Conservation (phyloP, 2,888 invertebrate species). For the Cephus pygmeus region DNA sequence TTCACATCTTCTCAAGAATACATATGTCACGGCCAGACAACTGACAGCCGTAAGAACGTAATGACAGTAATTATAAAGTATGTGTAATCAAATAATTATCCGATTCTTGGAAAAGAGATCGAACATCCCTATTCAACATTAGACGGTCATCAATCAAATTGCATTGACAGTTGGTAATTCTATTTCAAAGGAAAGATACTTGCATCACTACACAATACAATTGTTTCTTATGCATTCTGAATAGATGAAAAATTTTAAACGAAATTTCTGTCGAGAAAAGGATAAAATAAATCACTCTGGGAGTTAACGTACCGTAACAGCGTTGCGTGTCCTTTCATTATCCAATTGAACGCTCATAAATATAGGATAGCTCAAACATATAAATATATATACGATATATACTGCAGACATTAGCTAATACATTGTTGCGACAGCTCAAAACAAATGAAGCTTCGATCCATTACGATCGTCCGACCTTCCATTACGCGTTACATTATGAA, state of each 20-base stretch:
- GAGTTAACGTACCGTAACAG: background rate
- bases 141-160: background rate
- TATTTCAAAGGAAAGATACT: background rate
- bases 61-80: background rate
- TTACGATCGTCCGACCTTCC: background rate
- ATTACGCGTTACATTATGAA: background rate
- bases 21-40: background rate
- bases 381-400: background rate
- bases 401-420: background rate
- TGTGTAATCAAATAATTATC: background rate
- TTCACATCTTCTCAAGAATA: background rate
- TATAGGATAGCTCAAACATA: background rate
- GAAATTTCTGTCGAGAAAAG: background rate
- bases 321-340: background rate
- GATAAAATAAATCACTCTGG: background rate
- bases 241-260: background rate
- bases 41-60: background rate
- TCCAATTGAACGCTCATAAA: background rate
- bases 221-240: background rate
- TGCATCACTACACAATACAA: background rate
- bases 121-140: background rate
- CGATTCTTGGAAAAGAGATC: background rate
- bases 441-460: background rate
- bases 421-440: background rate
- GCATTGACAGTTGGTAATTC: background rate